Evolutionary conservation across 2,888 invertebrate species (phyloP), one percentile per base, ranked within the genome.

Genomic region (Strigamia crassipes): DNA sequence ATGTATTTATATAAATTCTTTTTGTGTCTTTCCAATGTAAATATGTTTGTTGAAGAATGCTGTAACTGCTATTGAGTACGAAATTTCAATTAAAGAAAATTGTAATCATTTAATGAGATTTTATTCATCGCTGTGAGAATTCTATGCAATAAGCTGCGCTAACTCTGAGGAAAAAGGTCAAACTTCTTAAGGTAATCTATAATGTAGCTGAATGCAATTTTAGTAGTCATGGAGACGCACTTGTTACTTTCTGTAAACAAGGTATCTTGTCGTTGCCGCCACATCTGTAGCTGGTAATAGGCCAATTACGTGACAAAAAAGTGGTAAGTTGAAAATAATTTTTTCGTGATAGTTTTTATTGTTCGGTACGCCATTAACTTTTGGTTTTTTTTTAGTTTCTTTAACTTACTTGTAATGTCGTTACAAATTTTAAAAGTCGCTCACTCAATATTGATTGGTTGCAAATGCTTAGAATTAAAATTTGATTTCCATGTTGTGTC

Each of bases 11-110:
- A 38, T 15, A 38, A n/a, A n/a, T n/a, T 78, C 8, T 1, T 34
- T 38, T 34, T 78, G 31, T 78, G 78, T 38, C 38, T 27, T 27
- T 78, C 9, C 38, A n/a, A 27, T 78, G 78, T 78, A 78, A 27
- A 78, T 38, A 78, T 78, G 31, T 78, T 73, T 78, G 78, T 78
- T 78, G 15, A 78, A n/a, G 31, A 78, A 23, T 18, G 61, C 61
- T 61, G 61, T 61, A 61, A 61, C 61, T 18, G 61, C 61, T n/a
- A 61, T 61, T 18, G 61, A 18, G 61, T 18, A 18, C n/a, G 9
- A n/a, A 18, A 23, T 46, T 46, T 46, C 18, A 61, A 61, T 61
- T 61, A 61, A 61, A 61, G 21, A 18, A 61, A 61, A 23, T 61
- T 61, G 61, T 61, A 61, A 61, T 61, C 61, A 18, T 61, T 61